A percentile compares a stretch with the other conserved stretches of the same genome.
These are phyloP conservation scores for Tinamus major DNA, from an alignment of 2,797 vertebrate species.

Conservation along the genomic window DNA sequence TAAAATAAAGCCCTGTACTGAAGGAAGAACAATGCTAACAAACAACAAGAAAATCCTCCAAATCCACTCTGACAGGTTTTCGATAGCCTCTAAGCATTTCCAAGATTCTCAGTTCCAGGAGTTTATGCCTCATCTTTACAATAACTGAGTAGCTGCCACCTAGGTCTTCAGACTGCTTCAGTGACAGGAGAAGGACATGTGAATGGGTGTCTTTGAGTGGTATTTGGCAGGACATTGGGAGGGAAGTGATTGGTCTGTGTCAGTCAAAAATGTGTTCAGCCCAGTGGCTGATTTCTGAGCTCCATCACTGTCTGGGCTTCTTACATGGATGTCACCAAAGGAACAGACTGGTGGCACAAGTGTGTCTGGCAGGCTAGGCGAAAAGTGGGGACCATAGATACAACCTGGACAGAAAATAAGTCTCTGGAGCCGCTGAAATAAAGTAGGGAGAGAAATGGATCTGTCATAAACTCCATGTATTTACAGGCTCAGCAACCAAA, in stretches of 20 bases:
- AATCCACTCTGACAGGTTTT: background rate
- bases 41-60: background rate
- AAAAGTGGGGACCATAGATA: background rate
- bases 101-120: background rate
- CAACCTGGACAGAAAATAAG: background rate
- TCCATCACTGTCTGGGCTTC: background rate
- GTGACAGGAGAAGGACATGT: background rate
- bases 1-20: background rate
- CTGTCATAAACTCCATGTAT: background rate
- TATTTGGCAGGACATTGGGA: background rate
- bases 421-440: background rate
- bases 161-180: background rate
- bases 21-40: background rate
- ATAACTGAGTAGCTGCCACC: background rate
- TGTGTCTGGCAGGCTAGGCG: background rate
- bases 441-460: background rate
- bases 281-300: background rate
- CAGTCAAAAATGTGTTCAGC: background rate
- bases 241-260: background rate
- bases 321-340: fast-evolving
- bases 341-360: fast-evolving
- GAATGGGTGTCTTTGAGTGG: background rate
- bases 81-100: background rate
- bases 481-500: background rate
- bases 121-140: background rate